Percentiles rank a stretch among this genome's conserved stretches.
These are phyloP conservation scores for Chaenodraco wilsoni DNA, from an alignment of 2,797 vertebrate genomes.

Conservation along the genomic window DNA sequence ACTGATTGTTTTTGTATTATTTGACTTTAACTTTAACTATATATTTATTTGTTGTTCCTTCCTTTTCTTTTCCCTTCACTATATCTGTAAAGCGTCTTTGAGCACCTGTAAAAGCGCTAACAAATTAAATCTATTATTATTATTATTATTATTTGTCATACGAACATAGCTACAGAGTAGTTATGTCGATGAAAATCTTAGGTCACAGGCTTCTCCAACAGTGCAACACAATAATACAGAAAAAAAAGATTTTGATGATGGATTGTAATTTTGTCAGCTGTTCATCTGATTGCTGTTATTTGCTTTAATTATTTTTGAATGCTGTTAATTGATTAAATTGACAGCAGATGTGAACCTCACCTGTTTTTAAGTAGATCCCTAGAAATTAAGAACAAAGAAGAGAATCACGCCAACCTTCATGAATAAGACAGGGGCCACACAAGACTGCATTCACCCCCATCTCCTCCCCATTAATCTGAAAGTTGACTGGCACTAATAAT, in stretches of 20 bases:
- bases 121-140: no score
- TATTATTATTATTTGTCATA: no score
- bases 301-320: conserved; percentile 6
- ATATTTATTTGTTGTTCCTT: no score
- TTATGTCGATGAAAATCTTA: no score
- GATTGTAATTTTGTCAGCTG: conserved; percentile 7
- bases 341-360: conserved; percentile 41
- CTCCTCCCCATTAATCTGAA: background rate
- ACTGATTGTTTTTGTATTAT: no score
- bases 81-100: no score
- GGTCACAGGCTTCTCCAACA: no score
- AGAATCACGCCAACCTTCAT: background rate
- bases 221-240: no score
- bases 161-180: no score
- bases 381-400: conserved; percentile 12
- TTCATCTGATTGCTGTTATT: conserved; percentile 20
- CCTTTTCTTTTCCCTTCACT: no score
- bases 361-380: conserved; percentile 28
- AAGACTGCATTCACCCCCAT: background rate
- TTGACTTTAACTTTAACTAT: no score
- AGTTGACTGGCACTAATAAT: background rate
- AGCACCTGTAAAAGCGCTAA: no score
- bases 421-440: background rate
- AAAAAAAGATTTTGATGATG: background rate
- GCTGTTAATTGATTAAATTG: conserved; percentile 6